These are phyloP conservation scores for Peromyscus aztecus DNA, from an alignment of 2,797 vertebrate genomes.

Conservation along the genomic window DNA sequence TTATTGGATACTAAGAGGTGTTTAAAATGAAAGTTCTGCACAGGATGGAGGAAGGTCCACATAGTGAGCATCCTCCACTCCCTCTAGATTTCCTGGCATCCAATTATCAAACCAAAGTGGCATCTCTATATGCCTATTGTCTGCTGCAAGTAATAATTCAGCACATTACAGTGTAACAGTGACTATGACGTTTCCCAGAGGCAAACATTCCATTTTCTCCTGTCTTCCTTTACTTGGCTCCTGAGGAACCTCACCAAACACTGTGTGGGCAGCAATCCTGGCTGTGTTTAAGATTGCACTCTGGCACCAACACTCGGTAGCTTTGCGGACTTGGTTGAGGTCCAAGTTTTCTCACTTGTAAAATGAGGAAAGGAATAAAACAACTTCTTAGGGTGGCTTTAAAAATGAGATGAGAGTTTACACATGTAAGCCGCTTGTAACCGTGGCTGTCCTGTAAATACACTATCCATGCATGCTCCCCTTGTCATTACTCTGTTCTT, in stretches of 20 bases:
- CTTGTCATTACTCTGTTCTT: background rate
- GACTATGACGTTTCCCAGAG: constrained; percentile 29
- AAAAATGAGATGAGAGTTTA: background rate
- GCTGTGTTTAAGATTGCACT: background rate
- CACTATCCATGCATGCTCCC: background rate
- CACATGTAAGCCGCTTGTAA: background rate
- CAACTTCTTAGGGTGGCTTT: background rate
- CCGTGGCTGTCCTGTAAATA: background rate
- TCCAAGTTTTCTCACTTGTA: background rate
- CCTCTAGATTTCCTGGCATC: background rate
- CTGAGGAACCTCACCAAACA: background rate
- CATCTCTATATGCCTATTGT: background rate
- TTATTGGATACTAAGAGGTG: background rate
- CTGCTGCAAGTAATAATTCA: background rate
- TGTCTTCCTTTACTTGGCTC: background rate
- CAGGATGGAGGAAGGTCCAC: background rate
- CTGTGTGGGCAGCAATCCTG: background rate
- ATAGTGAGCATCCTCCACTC: background rate
- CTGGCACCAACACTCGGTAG: background rate
- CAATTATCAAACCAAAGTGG: background rate
- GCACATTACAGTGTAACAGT: background rate
- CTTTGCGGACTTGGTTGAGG: background rate
- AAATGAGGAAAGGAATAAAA: background rate
- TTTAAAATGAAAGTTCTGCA: constrained; percentile 34
- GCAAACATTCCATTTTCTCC: background rate